These are phyloP conservation scores for Dendrophyllia cribrosa DNA, from an alignment of 64 coral and sea anemone species.

Conservation along the genomic window DNA sequence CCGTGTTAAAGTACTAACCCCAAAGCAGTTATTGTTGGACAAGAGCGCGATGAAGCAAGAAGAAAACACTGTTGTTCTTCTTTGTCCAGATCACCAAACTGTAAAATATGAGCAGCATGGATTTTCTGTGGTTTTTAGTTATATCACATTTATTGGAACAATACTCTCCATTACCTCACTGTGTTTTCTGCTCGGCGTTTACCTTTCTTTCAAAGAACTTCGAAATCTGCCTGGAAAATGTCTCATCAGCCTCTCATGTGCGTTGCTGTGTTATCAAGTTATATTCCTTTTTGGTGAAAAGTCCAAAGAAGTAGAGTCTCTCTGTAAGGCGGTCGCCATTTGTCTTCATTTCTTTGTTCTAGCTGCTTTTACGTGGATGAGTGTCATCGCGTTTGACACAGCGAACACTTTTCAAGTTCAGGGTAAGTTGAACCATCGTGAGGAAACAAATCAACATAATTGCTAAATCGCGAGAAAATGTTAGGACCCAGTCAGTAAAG, in stretches of 20 bases:
- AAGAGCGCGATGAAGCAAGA: background rate
- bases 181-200: conserved; percentile 14
- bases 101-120: too few relatives aligned
- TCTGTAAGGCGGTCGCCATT: conserved; percentile 7
- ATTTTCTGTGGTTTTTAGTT: background rate
- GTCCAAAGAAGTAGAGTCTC: background rate
- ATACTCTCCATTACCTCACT: conserved; percentile 20
- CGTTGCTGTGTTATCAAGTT: conserved; percentile 22
- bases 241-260: conserved; percentile 17
- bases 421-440: background rate
- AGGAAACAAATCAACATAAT: too few relatives aligned
- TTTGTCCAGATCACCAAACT: background rate
- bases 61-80: background rate
- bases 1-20: background rate
- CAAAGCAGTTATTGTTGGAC: background rate
- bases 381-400: conserved; percentile 29
- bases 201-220: conserved; percentile 4
- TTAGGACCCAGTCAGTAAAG: too few relatives aligned
- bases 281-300: background rate
- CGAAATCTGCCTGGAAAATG: conserved; percentile 40
- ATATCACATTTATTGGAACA: conserved; percentile 6
- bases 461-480: too few relatives aligned
- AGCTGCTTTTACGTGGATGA: conserved; percentile 21
- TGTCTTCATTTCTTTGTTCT: conserved; percentile 28
- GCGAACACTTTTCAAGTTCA: conserved; percentile 2